Conservation (phyloP, 2,888 invertebrate species). For the Acronicta leporina region DNA sequence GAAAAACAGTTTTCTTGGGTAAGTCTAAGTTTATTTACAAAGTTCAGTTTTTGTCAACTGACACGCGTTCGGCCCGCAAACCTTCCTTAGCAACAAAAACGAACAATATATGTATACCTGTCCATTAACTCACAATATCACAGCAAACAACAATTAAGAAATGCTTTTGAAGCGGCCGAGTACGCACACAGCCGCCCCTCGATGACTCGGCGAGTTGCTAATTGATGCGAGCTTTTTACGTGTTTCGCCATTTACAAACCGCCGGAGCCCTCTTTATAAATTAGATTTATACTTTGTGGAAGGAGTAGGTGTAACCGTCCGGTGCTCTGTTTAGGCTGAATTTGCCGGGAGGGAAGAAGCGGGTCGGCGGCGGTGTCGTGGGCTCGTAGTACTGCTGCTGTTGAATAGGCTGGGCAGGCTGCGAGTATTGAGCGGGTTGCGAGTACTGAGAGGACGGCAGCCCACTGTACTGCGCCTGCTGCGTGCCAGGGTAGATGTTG, state of each 20-base stretch:
- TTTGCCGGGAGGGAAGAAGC: slow-evolving; percentile 96
- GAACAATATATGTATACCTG: slow-evolving; percentile 77
- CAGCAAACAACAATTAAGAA: slow-evolving; percentile 88
- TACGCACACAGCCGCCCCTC: slow-evolving; percentile 71
- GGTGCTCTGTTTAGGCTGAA: slow-evolving; percentile 95
- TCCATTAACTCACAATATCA: slow-evolving; percentile 88
- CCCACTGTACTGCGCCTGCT: slow-evolving; percentile 86
- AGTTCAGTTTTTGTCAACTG: slow-evolving; percentile 73
- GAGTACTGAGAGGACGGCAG: slow-evolving; percentile 76
- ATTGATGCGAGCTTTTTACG: slow-evolving; percentile 82
- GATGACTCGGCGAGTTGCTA: slow-evolving; percentile 84
- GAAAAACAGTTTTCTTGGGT: slow-evolving; percentile 50
- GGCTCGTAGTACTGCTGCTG: slow-evolving; percentile 88
- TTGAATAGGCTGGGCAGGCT: slow-evolving; percentile 57
- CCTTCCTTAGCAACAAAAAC: slow-evolving; percentile 75
- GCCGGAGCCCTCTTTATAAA: slow-evolving; percentile 73
- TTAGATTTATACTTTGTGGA: slow-evolving; percentile 90
- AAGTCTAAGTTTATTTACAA: slow-evolving; percentile 84
- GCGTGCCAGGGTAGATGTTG: slow-evolving; percentile 85
- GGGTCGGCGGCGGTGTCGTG: slow-evolving; percentile 91
- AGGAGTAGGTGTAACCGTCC: slow-evolving; percentile 96
- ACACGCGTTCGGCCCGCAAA: slow-evolving; percentile 67
- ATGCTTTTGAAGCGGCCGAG: slow-evolving; percentile 80
- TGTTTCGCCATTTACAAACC: slow-evolving; percentile 77
- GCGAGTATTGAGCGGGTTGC: slow-evolving; percentile 70